Evolutionary conservation across 2,797 vertebrate species (phyloP).

Genomic region (Synaphobranchus kaupii): DNA sequence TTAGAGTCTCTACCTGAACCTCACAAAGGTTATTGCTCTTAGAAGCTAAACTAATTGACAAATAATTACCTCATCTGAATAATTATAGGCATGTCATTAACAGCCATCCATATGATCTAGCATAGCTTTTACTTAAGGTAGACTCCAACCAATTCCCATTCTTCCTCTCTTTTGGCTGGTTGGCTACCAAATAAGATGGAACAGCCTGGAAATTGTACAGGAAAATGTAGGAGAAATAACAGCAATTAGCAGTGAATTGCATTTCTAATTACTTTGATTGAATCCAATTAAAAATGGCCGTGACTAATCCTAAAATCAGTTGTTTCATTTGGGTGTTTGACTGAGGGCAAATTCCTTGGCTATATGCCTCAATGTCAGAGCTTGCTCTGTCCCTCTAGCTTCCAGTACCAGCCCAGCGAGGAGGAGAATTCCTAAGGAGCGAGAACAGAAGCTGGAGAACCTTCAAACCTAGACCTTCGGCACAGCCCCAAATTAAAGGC

Average conservation of each 20-base stretch:
- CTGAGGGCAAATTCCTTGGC: neutral
- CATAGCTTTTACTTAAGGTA: neutral
- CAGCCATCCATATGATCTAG: neutral
- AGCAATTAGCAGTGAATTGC: slow-evolving; percentile 16
- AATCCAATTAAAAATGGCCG: neutral
- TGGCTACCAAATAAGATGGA: slow-evolving; percentile 22
- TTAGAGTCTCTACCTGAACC: neutral
- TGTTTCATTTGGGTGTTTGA: neutral
- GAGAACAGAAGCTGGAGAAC: neutral
- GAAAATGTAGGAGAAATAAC: neutral
- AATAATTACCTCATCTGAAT: slow-evolving; percentile 29
- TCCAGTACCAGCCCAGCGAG: neutral
- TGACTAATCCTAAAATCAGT: neutral
- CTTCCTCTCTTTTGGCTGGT: slow-evolving; percentile 6
- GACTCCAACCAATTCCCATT: neutral
- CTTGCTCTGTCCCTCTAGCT: neutral
- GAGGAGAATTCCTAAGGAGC: neutral
- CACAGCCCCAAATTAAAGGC: slow-evolving; percentile 25
- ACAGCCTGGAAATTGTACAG: slow-evolving; percentile 13
- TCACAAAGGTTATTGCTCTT: slow-evolving; percentile 13
- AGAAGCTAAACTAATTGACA: slow-evolving; percentile 23
- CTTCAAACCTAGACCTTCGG: neutral
- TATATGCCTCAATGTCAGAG: neutral
- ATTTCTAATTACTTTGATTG: slow-evolving; percentile 21
- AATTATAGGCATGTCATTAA: slow-evolving; percentile 8